A percentile compares a stretch with the other conserved stretches of the same genome.
Conservation (phyloP, 1,140 invertebrate genomes). For the Psilanteris sp. region DNA sequence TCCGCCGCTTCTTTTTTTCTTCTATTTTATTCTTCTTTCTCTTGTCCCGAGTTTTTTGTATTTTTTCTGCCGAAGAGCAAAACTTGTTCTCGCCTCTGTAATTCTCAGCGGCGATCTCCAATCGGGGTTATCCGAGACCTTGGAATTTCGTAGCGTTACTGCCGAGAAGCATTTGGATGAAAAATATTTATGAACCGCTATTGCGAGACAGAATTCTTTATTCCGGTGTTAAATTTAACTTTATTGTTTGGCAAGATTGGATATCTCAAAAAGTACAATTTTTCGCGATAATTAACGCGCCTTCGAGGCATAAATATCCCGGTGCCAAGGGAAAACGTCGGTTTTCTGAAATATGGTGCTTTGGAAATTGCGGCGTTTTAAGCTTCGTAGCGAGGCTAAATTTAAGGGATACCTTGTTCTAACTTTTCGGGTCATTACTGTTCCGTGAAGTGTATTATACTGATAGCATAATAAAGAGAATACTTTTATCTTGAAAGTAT, state of each 20-base stretch:
- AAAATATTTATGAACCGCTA: slow-evolving; percentile 62
- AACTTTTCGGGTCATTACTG: too few species aligned
- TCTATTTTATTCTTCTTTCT: slow-evolving; percentile 44
- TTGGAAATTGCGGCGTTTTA: too few species aligned
- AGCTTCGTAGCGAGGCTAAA: too few species aligned
- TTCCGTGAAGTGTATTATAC: too few species aligned
- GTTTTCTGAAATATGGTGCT: too few species aligned
- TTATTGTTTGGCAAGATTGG: slow-evolving; percentile 33
- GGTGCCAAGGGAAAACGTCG: too few species aligned
- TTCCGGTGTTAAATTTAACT: slow-evolving; percentile 37
- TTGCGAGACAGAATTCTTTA: slow-evolving; percentile 47
- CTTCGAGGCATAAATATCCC: too few species aligned
- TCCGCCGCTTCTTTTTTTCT: slow-evolving; percentile 15
- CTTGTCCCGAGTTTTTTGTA: slow-evolving; percentile 26
- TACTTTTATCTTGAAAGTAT: too few species aligned
- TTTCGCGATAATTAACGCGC: too few species aligned
- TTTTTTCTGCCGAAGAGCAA: slow-evolving; percentile 47
- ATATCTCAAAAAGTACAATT: too few species aligned
- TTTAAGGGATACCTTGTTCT: too few species aligned
- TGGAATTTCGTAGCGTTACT: slow-evolving; percentile 58
- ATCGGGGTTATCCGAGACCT: slow-evolving; percentile 54
- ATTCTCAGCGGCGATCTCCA: slow-evolving; percentile 56
- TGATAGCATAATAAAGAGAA: too few species aligned
- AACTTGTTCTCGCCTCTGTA: slow-evolving; percentile 65
- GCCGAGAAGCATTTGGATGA: slow-evolving; percentile 58